Conservation (phyloP, 2,888 invertebrate species). For the Prosapia bicincta region DNA sequence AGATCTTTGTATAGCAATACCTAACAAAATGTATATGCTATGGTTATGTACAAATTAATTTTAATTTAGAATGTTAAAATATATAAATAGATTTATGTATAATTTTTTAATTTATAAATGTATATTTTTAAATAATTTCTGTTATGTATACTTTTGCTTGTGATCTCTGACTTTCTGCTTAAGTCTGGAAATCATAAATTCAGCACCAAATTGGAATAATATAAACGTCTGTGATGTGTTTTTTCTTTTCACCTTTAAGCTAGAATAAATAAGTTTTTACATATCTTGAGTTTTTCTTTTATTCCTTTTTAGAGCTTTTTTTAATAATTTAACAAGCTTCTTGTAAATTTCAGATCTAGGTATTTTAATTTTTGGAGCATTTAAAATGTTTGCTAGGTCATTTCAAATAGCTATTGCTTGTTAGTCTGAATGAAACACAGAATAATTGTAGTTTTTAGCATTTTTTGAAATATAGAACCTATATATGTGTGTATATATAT, state of each 20-base stretch:
- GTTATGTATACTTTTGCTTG: not conserved
- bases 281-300: not conserved
- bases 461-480: too few relatives aligned
- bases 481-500: too few relatives aligned
- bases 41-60: constrained; percentile 21
- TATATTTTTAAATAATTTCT: not conserved
- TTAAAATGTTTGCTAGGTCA: too few relatives aligned
- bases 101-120: not conserved
- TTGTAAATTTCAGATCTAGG: too few relatives aligned
- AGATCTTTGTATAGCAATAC: not conserved
- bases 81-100: not conserved
- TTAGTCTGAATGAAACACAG: too few relatives aligned
- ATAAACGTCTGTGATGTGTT: not conserved
- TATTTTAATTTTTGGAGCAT: too few relatives aligned
- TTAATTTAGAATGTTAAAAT: constrained; percentile 10
- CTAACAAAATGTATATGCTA: constrained; percentile 7
- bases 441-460: too few relatives aligned
- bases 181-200: not conserved
- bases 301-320: not conserved
- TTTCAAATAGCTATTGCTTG: too few relatives aligned
- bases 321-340: too few relatives aligned
- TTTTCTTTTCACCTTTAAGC: not conserved
- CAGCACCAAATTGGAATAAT: not conserved
- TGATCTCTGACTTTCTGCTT: not conserved
- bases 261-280: not conserved